Conservation (phyloP, 2,888 invertebrate genomes). For the Cremastinae sp. region DNA sequence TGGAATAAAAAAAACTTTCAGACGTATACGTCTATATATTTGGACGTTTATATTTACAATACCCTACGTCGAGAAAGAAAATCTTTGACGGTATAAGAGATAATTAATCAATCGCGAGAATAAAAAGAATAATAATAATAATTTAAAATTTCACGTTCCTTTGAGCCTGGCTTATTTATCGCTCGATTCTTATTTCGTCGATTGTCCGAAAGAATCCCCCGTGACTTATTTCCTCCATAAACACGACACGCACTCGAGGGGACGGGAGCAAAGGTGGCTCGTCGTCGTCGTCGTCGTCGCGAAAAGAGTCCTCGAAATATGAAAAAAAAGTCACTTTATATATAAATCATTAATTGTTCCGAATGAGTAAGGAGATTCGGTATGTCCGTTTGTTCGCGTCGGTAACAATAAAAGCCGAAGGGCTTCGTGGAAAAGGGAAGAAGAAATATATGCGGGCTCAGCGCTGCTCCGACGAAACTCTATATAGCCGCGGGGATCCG, state of each 20-base stretch:
- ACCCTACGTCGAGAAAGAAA: no score
- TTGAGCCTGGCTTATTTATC: no score
- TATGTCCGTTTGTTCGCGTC: constrained; percentile 37
- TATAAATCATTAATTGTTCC: constrained; percentile 47
- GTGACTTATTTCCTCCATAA: background rate
- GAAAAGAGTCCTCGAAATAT: background rate
- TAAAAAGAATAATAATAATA: no score
- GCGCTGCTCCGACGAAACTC: constrained; percentile 10
- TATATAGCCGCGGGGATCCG: constrained; percentile 41
- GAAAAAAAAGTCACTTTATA: constrained; percentile 19
- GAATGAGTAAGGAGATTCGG: constrained; percentile 36
- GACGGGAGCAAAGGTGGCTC: background rate
- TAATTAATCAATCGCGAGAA: no score
- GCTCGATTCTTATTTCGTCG: background rate
- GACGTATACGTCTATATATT: no score
- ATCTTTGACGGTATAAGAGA: no score
- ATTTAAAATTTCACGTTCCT: no score
- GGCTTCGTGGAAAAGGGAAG: background rate
- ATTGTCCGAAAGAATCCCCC: background rate
- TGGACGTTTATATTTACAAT: no score
- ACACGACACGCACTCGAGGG: constrained; percentile 3
- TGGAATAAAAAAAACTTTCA: no score
- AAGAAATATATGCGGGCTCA: constrained; percentile 50
- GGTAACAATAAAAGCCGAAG: background rate
- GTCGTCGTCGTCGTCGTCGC: no score